Evolutionary conservation across 2,797 vertebrate genomes (phyloP).

Genomic region (Eidolon dupreanum): DNA sequence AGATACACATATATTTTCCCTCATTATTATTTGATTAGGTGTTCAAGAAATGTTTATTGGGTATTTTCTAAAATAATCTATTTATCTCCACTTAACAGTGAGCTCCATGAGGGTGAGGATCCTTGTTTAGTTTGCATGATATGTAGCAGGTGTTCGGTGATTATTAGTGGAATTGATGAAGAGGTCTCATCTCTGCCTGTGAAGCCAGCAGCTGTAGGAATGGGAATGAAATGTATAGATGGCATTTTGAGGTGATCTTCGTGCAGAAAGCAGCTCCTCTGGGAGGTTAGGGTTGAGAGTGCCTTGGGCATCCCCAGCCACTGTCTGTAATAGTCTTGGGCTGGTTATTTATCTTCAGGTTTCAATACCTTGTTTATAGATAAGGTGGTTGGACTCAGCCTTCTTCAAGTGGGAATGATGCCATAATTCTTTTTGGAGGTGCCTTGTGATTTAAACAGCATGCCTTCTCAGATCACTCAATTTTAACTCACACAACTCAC

Average conservation of each 20-base stretch:
- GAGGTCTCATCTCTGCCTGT: not conserved
- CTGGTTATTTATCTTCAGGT: not conserved
- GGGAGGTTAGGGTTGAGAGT: not conserved
- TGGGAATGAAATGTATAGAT: not conserved
- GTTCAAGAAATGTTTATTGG: not conserved
- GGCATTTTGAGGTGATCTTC: not conserved
- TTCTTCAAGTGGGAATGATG: not conserved
- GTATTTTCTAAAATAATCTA: not conserved
- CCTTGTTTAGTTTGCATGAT: not conserved
- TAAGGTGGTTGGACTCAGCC: not conserved
- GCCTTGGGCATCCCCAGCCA: too few species aligned
- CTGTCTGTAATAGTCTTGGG: not conserved
- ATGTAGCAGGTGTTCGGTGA: not conserved
- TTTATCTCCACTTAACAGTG: not conserved
- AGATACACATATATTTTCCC: not conserved
- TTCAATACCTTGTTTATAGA: not conserved
- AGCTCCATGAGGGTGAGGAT: not conserved
- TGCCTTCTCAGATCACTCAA: not conserved
- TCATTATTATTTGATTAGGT: not conserved
- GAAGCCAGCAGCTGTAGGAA: not conserved
- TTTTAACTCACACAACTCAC: not conserved
- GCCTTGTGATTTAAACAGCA: not conserved
- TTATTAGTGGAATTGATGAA: slow-evolving; percentile 30
- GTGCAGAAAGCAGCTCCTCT: not conserved
- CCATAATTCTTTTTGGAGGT: not conserved